Evolutionary conservation across 2,797 vertebrate species (phyloP).

Genomic region (Scolopax rusticola): DNA sequence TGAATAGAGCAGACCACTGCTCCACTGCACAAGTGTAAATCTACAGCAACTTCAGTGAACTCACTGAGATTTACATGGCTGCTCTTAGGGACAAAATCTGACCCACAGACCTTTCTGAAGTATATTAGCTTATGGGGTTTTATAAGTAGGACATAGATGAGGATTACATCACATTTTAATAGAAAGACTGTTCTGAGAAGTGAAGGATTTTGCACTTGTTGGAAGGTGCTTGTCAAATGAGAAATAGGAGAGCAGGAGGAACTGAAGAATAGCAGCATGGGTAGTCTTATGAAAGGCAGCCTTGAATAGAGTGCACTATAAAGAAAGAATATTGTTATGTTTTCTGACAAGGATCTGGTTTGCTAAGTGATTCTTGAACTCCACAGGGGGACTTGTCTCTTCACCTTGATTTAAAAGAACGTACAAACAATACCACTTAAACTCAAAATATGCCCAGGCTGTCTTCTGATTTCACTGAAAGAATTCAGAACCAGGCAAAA

Average conservation of each 20-base stretch:
- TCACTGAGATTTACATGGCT: neutral
- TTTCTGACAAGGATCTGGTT: constrained; percentile 65
- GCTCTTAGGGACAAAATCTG: neutral
- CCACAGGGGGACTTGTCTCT: constrained; percentile 57
- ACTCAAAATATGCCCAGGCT: constrained; percentile 66
- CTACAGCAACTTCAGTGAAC: neutral
- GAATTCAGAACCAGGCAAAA: constrained; percentile 59
- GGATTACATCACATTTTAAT: constrained; percentile 35
- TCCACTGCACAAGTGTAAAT: neutral
- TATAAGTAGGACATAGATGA: neutral
- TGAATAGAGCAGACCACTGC: neutral
- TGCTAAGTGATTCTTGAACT: constrained; percentile 72
- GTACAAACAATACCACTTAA: constrained; percentile 68
- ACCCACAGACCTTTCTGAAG: neutral
- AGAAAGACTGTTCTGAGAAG: constrained; percentile 37
- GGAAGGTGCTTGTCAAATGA: constrained; percentile 54
- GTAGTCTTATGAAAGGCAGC: constrained; percentile 52
- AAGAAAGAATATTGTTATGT: constrained; percentile 65
- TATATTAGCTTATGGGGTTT: neutral
- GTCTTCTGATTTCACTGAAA: constrained; percentile 56
- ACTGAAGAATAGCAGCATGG: constrained; percentile 61
- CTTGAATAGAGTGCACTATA: constrained; percentile 61
- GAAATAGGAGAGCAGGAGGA: constrained; percentile 48
- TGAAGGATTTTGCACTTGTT: constrained; percentile 50
- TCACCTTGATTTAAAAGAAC: constrained; percentile 72